A percentile compares a stretch with the other conserved stretches of the same genome.
phyloP scores from a whole-genome alignment of 2,797 vertebrate genomes.

The Cyprinodon diabolis region DNA sequence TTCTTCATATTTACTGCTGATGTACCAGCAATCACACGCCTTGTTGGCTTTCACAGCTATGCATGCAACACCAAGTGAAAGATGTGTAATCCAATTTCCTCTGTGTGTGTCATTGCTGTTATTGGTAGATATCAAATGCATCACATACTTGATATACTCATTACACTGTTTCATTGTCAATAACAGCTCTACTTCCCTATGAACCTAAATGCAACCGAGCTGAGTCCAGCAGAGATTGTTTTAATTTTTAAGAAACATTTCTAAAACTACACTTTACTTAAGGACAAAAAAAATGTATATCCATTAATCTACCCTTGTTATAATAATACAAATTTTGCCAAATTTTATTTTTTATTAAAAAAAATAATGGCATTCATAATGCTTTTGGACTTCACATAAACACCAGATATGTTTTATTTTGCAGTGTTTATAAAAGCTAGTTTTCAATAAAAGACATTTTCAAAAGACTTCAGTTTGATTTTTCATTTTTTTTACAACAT shows the following conservation, averaged over 20 bases:
- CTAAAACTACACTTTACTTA: constrained; percentile 25
- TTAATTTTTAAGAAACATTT: constrained; percentile 28
- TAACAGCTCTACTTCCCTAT: constrained; percentile 56
- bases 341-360: background rate
- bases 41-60: constrained; percentile 51
- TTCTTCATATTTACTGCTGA: constrained; percentile 76
- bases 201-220: constrained; percentile 25
- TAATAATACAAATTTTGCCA: background rate
- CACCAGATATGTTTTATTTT: background rate
- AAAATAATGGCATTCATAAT: background rate
- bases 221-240: constrained; percentile 8
- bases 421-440: background rate
- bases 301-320: constrained; percentile 37
- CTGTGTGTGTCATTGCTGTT: constrained; percentile 73
- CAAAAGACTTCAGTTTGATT: background rate
- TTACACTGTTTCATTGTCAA: constrained; percentile 50
- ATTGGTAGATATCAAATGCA: constrained; percentile 70
- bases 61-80: constrained; percentile 52
- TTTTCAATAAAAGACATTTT: background rate
- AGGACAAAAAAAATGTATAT: constrained; percentile 33
- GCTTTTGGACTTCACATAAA: background rate
- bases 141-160: constrained; percentile 66
- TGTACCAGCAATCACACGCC: constrained; percentile 66
- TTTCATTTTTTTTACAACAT: background rate
- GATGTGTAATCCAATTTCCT: constrained; percentile 76